Base-by-base conservation (phyloP, 2,113 vertebrate genomes). In the Eleginops maclovinus region DNA sequence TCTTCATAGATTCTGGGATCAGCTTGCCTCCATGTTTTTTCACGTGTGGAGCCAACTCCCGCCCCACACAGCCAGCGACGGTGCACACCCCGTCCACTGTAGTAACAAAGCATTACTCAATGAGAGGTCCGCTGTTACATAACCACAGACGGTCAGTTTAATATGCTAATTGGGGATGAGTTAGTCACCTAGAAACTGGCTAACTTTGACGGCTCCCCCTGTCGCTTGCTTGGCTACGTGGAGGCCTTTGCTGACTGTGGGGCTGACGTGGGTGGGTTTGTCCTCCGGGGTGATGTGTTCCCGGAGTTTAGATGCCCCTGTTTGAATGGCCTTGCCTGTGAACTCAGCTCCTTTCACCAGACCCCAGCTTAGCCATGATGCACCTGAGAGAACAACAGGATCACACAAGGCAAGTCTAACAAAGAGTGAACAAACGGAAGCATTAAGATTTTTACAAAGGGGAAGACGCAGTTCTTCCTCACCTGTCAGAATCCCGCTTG, bases 341-440 rank as follows among this genome's bases (percentile, higher is more conserved):
- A 95, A 97, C 85, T 99, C 98, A 3, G 98, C 98, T 66, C 98
- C 98, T 93, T 99, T 99, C 55, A 97, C 93, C 71, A 99, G 92
- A 51, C 98, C 97, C 97, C 97, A 98, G 90, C 97, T 99, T 76
- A 99, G 90, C 98, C 98, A 99, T 58, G 97, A 98, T 8, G 98
- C 98, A 86, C 98, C 98, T 99, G 87, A 79, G n/a, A 54, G 51
- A 75, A 89, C 79, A 85, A 21, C 12, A 50, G 44, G 77, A 69
- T 66, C 44, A 36, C 50, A 81, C 36, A 47, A 3, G 17, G 7
- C 22, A 9, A 74, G 19, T 75, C 46, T 58, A 54, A 22, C 5
- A 9, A 15, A 68, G 2, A 1, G 7, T 4, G 3, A 47, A n/a
- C 28, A 50, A 59, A 68, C 9, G 26, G 22, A n/a, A 22, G 28